Conservation (phyloP, 2,113 vertebrate genomes). For the Circaetus gallicus region DNA sequence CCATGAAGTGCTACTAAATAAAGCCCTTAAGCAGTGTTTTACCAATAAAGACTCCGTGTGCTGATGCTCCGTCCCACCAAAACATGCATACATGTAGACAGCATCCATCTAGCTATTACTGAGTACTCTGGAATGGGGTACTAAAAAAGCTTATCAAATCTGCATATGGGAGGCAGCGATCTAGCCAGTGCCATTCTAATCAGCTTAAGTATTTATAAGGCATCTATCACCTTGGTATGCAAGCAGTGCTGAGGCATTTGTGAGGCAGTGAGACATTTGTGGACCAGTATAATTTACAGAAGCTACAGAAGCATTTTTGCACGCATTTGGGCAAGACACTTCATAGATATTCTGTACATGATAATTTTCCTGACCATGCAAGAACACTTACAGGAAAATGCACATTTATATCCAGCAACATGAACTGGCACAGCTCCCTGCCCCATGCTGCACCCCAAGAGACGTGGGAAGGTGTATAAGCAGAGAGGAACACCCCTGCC, state of each 20-base stretch:
- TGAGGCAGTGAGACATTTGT: neutral
- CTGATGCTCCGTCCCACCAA: neutral
- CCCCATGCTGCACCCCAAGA: neutral
- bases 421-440: neutral
- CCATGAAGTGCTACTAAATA: neutral
- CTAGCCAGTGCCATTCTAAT: neutral
- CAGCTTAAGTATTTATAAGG: neutral
- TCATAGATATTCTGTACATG: neutral
- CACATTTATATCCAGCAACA: neutral
- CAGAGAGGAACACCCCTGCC: neutral
- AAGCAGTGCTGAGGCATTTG: neutral
- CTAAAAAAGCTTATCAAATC: neutral
- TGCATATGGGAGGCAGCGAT: neutral
- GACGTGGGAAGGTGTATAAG: accelerated
- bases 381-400: neutral
- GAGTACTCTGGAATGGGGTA: neutral
- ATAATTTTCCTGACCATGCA: neutral
- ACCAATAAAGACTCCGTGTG: neutral
- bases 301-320: neutral
- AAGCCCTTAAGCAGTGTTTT: neutral
- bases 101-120: neutral
- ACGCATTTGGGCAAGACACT: neutral
- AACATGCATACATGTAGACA: neutral
- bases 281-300: neutral
- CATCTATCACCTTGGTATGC: neutral